Evolutionary conservation across 2,888 invertebrate species (phyloP), one percentile per base, ranked within the genome.

Genomic region (Falcaria lacertinaria): DNA sequence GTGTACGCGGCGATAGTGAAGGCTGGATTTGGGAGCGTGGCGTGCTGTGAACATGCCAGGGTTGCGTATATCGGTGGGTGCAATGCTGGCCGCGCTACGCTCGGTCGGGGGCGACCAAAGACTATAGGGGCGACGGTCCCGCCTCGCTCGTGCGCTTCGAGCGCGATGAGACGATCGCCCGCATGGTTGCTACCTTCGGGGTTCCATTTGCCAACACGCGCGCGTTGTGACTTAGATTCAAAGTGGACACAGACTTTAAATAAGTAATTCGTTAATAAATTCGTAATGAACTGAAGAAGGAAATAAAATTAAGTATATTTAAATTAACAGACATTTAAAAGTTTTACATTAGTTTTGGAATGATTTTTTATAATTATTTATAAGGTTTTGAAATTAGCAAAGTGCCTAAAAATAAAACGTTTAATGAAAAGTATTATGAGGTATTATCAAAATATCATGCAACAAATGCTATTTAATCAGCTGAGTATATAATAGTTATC

Each of bases 31-130:
- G 36, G 76, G 74, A 1, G 38, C 60, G 33, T 71, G 80, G 73
- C 73, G 80, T 14, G 73, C 61, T 5, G 55, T 86, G 0, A 71
- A 69, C 47, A 57, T 87, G 41, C 88, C 88, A 1, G 87, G 87
- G 13, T 51, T 87, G 32, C 54, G 69, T 42, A 77, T 79, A 4
- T 50, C 79, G 2, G 79, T 74, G 19, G 46, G 50, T 0, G 74
- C 72, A 8, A 82, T 84, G 77, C 42, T 83, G 35, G 48, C 52
- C 14, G 80, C 84, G 33, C 57, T 87, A 34, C 55, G 64, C 1
- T 51, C 50, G 1, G 75, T 69, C 11, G 81, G 80, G n/a, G 86
- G 86, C n/a, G n/a, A n/a, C n/a, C n/a, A n/a, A n/a, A n/a, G n/a
- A n/a, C n/a, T n/a, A n/a, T n/a, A n/a, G n/a, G n/a, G n/a, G n/a